Evolutionary conservation across 2,113 vertebrate genomes (phyloP).

Genomic region (Pterocles burchelli): DNA sequence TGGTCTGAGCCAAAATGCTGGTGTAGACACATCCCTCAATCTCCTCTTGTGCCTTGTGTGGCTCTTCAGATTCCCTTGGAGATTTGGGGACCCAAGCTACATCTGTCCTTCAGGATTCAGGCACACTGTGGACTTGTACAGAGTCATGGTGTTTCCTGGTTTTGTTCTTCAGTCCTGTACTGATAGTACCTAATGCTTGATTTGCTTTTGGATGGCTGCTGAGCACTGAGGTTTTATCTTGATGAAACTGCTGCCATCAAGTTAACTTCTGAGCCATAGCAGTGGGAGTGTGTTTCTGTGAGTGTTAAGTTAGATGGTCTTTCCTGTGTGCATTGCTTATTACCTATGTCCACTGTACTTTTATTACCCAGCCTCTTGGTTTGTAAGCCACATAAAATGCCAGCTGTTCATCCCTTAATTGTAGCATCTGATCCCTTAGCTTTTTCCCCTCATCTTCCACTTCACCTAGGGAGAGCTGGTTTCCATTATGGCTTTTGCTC

Average conservation of each 20-base stretch:
- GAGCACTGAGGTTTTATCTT: not conserved
- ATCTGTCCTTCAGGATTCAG: not conserved
- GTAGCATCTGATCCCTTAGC: not conserved
- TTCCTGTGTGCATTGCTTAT: not conserved
- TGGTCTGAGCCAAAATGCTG: not conserved
- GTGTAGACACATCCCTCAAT: accelerated
- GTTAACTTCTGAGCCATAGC: not conserved
- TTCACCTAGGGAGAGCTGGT: not conserved
- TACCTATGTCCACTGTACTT: not conserved
- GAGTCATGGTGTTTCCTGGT: not conserved
- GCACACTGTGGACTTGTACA: not conserved
- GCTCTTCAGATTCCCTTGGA: not conserved
- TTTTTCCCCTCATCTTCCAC: not conserved
- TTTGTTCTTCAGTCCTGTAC: not conserved
- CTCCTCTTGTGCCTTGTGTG: not conserved
- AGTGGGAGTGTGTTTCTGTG: not conserved
- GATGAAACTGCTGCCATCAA: not conserved
- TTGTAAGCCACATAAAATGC: not conserved
- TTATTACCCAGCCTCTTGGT: not conserved
- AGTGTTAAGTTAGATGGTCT: not conserved
- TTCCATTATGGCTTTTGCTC: conserved; percentile 5
- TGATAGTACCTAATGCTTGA: no score
- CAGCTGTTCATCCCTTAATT: not conserved
- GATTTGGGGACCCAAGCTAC: not conserved
- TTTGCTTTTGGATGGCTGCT: not conserved